These are phyloP conservation scores for Trichoplusia ni DNA, from an alignment of 1,140 invertebrate species.

Conservation along the genomic window DNA sequence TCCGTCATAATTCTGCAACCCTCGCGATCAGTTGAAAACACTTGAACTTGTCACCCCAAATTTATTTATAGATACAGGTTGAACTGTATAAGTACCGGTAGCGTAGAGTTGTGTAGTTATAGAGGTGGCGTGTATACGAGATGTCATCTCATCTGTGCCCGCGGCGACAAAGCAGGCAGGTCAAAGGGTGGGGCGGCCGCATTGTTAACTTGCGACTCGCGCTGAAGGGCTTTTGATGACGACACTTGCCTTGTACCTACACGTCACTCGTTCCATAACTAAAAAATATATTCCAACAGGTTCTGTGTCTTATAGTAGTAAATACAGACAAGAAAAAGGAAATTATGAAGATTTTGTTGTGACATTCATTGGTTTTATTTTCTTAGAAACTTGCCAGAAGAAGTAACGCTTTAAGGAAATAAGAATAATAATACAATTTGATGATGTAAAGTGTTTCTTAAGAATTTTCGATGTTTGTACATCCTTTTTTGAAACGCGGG, in stretches of 20 bases:
- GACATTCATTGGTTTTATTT: not conserved
- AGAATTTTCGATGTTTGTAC: no score
- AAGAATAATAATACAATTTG: no score
- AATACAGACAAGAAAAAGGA: slow-evolving; percentile 3
- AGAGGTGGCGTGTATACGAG: slow-evolving; percentile 41
- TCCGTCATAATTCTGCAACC: not conserved
- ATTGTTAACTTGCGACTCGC: slow-evolving; percentile 73
- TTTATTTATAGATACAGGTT: slow-evolving; percentile 16
- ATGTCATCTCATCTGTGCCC: slow-evolving; percentile 61
- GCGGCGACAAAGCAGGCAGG: slow-evolving; percentile 67
- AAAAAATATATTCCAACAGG: slow-evolving; percentile 26
- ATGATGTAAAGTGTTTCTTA: no score
- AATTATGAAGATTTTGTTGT: not conserved
- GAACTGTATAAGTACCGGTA: not conserved
- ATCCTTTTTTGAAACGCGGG: no score
- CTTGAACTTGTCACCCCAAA: slow-evolving; percentile 20
- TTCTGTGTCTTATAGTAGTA: slow-evolving; percentile 21
- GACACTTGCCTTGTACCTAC: slow-evolving; percentile 47
- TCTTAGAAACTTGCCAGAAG: no score
- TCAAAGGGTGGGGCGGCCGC: slow-evolving; percentile 66
- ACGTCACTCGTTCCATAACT: slow-evolving; percentile 31
- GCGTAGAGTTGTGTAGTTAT: not conserved
- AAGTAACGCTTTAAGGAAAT: not conserved
- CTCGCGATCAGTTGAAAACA: not conserved
- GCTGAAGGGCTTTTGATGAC: slow-evolving; percentile 72